These are phyloP conservation scores for Drosophila asahinai DNA, from an alignment of 1,140 invertebrate genomes.

Conservation along the genomic window DNA sequence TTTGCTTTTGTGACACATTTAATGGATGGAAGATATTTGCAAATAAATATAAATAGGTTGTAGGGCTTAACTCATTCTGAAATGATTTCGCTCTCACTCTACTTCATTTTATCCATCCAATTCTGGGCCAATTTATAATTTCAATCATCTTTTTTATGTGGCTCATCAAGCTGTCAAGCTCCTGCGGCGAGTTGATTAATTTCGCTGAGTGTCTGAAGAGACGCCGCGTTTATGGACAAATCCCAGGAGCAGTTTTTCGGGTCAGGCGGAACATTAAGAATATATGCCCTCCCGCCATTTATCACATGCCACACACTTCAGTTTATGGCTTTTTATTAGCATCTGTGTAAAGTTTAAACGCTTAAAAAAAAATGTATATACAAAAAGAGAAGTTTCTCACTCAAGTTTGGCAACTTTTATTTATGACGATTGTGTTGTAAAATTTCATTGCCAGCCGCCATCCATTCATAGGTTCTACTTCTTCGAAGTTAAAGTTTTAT, in stretches of 20 bases:
- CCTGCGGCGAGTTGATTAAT: slow-evolving; percentile 45
- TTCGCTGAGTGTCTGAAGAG: slow-evolving; percentile 41
- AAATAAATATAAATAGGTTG: not conserved
- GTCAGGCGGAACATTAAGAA: slow-evolving; percentile 21
- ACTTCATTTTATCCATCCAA: not conserved
- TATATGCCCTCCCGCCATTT: slow-evolving; percentile 17
- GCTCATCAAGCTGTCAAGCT: slow-evolving; percentile 18
- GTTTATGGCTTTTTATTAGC: slow-evolving; percentile 53
- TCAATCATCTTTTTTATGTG: slow-evolving; percentile 20
- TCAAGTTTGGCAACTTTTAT: slow-evolving; percentile 34
- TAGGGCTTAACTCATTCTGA: not conserved
- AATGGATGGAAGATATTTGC: not conserved
- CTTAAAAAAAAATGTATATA: not conserved
- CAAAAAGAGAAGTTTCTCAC: slow-evolving; percentile 2
- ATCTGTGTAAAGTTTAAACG: slow-evolving; percentile 37
- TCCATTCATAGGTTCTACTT: slow-evolving; percentile 15
- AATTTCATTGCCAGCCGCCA: slow-evolving; percentile 24
- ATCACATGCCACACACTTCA: slow-evolving; percentile 47
- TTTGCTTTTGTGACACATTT: not conserved
- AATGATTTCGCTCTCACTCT: not conserved
- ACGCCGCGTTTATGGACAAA: slow-evolving; percentile 50
- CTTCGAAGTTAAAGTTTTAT: slow-evolving; percentile 35
- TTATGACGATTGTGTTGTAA: slow-evolving; percentile 42
- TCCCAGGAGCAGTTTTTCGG: slow-evolving; percentile 52
- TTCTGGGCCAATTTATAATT: slow-evolving; percentile 26